Evolutionary conservation across 2,888 invertebrate species (phyloP).

Genomic region (Ctenicera cuprea): DNA sequence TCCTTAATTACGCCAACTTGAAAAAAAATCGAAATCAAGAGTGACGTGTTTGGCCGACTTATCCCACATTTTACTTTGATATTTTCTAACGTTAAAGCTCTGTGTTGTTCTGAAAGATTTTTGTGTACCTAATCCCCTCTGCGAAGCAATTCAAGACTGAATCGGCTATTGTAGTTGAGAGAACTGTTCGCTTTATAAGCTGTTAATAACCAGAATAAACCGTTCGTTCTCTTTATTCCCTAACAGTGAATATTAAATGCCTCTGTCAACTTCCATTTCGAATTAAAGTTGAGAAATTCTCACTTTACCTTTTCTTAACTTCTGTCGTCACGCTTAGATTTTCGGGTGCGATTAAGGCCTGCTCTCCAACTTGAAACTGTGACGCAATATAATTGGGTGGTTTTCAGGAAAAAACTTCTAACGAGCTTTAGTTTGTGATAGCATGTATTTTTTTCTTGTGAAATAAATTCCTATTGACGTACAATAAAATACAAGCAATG

Average conservation of each 20-base stretch:
- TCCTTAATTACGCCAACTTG: constrained; percentile 6
- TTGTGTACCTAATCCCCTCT: constrained; percentile 20
- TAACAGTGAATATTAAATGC: constrained; percentile 33
- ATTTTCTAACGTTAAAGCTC: constrained; percentile 11
- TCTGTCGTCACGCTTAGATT: constrained; percentile 28
- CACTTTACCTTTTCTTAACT: constrained; percentile 23
- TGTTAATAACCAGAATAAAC: constrained; percentile 39
- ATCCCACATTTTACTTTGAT: constrained; percentile 1
- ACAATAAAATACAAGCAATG: too few species aligned
- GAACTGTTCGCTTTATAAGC: constrained; percentile 36
- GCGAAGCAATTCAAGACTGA: constrained; percentile 16
- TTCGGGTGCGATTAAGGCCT: constrained; percentile 14
- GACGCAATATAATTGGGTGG: constrained; percentile 15
- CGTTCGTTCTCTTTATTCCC: constrained; percentile 31
- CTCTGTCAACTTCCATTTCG: constrained; percentile 30
- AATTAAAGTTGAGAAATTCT: constrained; percentile 36
- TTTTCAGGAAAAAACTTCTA: neutral
- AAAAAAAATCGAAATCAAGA: constrained; percentile 25
- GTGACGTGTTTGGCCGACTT: constrained; percentile 8
- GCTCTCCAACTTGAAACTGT: constrained; percentile 5
- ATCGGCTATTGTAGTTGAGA: constrained; percentile 22
- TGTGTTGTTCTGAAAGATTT: constrained; percentile 21
- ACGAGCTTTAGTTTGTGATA: too few species aligned
- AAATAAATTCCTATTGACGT: too few species aligned
- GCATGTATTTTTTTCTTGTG: too few species aligned